Conservation (phyloP, 1,140 invertebrate species). For the Diuraphis noxia region DNA sequence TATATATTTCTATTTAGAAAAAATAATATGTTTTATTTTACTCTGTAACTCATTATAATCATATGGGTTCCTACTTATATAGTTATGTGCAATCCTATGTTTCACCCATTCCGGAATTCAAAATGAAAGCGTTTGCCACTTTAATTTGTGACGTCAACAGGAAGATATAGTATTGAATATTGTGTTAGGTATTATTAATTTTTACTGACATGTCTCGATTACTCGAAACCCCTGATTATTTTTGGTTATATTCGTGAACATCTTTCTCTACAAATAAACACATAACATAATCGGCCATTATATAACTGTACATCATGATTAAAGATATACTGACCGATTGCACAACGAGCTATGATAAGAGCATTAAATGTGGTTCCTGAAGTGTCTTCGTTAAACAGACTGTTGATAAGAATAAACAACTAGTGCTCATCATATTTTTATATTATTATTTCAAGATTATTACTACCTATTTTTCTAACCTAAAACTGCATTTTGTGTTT, state of each 20-base stretch:
- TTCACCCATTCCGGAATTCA: not conserved
- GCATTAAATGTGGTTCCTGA: no score
- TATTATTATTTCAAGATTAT: no score
- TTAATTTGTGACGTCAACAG: not conserved
- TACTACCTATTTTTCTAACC: no score
- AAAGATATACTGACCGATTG: no score
- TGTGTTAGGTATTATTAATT: not conserved
- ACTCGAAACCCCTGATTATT: not conserved
- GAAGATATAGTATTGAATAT: constrained; percentile 6
- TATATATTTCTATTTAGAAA: not conserved
- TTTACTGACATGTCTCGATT: not conserved
- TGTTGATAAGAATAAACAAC: no score
- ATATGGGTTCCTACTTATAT: not conserved
- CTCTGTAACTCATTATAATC: not conserved
- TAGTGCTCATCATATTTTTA: no score
- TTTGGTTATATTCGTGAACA: not conserved
- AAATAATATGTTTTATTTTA: not conserved
- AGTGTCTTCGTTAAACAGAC: no score
- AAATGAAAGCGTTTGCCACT: constrained; percentile 3
- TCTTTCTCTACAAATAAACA: not conserved
- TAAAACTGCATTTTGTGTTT: no score
- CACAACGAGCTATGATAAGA: no score
- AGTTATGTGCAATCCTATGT: not conserved
- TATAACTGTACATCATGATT: not conserved
- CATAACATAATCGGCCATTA: not conserved